Base-by-base conservation (phyloP, 2,113 vertebrate genomes). In the Orthonyx spaldingii region DNA sequence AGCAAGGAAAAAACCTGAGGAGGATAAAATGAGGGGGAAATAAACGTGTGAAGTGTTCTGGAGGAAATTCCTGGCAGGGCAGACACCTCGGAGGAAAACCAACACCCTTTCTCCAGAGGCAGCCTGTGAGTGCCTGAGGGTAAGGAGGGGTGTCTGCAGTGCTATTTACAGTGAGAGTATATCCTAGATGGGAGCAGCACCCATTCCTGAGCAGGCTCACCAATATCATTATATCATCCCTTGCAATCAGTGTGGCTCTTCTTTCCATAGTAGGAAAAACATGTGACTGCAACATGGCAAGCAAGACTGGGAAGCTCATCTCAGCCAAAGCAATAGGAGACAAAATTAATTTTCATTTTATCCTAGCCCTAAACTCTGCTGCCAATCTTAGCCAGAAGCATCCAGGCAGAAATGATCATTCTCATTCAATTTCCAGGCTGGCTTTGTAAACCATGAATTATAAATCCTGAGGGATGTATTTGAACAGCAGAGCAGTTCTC, bases 51-150 rank as follows among this genome's bases (percentile, higher is more conserved):
- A 91, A 97, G 27, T 87, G 68, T 85, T 96, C 89, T 91, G 91
- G 71, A 96, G 91, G 64, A 96, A 97, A 96, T 95, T 94, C 94
- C 92, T 96, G 70, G 66, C 88, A 89, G 83, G 44, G 71, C 47
- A 92, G 63, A 84, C 50, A 46, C n/a, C 24, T 28, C 30, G 52
- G 39, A 80, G 39, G 52, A 83, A 96, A 95, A 89, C 41, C 65
- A 92, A 84, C 69, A 89, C 63, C 44, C 75, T 85, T 53, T 39
- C 69, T 94, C 46, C 64, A 68, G 77, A 83, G 81, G 69, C 57
- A 78, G 61, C 52, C 77, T 59, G 33, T 56, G 75, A 84, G 55
- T 33, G 84, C 76, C 79, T 30, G 37, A 81, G 55, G 93, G 42
- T 63, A 80, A 65, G 82, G 55, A 94, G 19, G 30, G 22, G 33